Conservation (phyloP, 2,113 vertebrate species). For the Chamaetylas fuelleborni region DNA sequence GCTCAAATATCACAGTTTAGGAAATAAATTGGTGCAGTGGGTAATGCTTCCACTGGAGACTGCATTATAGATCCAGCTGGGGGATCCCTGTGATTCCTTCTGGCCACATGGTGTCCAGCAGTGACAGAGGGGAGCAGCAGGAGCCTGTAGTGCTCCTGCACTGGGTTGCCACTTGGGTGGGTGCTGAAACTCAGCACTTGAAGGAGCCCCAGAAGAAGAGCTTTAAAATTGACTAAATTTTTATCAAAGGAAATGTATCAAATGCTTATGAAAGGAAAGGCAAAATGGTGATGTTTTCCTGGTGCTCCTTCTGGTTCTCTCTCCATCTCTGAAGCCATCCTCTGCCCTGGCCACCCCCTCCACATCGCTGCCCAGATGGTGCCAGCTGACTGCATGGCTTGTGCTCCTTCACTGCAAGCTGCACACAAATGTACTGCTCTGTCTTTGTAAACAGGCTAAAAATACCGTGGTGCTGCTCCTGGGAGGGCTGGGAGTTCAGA, state of each 20-base stretch:
- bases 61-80: background rate
- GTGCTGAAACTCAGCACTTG: background rate
- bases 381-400: background rate
- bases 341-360: background rate
- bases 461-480: background rate
- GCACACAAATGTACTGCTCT: background rate
- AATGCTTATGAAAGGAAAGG: background rate
- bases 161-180: background rate
- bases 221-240: background rate
- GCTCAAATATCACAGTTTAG: background rate
- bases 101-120: fast-evolving
- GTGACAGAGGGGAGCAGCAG: background rate
- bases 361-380: background rate
- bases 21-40: background rate
- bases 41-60: background rate
- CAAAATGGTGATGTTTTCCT: background rate
- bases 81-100: background rate
- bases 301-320: background rate
- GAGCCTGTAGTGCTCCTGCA: background rate
- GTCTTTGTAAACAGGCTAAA: slow-evolving; percentile 57
- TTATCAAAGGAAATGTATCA: background rate
- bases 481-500: background rate
- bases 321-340: background rate
- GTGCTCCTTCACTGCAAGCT: background rate
- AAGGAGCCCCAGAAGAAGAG: background rate